Evolutionary conservation across 1,140 invertebrate species (phyloP).

Genomic region (Tribolium castaneum): DNA sequence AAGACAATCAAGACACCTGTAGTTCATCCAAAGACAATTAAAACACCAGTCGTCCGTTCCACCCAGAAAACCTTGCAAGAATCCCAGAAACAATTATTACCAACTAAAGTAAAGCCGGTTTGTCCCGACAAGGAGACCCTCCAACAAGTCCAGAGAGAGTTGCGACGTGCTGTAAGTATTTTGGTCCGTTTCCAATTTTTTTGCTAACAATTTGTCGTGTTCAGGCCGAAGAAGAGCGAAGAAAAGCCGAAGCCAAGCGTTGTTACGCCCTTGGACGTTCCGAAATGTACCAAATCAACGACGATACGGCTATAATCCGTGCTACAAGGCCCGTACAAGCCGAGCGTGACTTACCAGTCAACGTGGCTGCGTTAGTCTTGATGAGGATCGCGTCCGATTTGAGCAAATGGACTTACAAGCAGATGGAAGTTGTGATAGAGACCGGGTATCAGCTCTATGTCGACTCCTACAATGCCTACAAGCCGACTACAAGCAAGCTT

Average conservation of each 20-base stretch:
- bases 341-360: slow-evolving; percentile 57
- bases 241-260: slow-evolving; percentile 38
- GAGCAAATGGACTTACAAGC: slow-evolving; percentile 56
- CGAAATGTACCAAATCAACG: slow-evolving; percentile 50
- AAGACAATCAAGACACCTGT: too few species aligned
- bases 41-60: too few species aligned
- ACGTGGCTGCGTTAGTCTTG: slow-evolving; percentile 52
- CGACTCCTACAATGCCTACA: slow-evolving; percentile 60
- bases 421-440: slow-evolving; percentile 59
- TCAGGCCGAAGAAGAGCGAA: slow-evolving; percentile 49
- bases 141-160: slow-evolving; percentile 5
- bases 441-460: slow-evolving; percentile 60
- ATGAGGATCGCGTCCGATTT: slow-evolving; percentile 47
- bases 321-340: slow-evolving; percentile 37
- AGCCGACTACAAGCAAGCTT: slow-evolving; percentile 54
- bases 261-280: slow-evolving; percentile 44
- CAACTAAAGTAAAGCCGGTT: too few species aligned
- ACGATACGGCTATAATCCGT: slow-evolving; percentile 52
- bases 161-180: slow-evolving; percentile 52
- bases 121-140: slow-evolving; percentile 31
- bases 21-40: too few species aligned
- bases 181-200: background rate
- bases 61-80: too few species aligned
- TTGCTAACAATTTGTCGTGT: background rate
- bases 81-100: background rate